Conservation (phyloP, 2,888 invertebrate genomes). For the Nomada ruficornis region DNA sequence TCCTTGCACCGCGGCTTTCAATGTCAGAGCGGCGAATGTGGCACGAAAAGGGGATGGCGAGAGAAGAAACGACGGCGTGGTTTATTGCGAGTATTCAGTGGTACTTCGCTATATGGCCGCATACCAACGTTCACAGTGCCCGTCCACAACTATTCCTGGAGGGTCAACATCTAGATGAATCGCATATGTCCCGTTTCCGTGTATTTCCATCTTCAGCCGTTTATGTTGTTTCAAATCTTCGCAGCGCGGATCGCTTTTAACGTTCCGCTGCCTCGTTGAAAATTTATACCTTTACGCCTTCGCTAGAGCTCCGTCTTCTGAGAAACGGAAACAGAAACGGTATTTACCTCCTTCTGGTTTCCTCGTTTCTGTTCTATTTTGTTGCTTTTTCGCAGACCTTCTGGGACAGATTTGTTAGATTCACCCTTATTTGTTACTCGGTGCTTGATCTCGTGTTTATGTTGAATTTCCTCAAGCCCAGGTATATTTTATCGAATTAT, state of each 20-base stretch:
- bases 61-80: constrained; percentile 7
- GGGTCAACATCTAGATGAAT: constrained; percentile 53
- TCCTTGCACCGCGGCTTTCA: constrained; percentile 40
- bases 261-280: constrained; percentile 2
- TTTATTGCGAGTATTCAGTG: constrained; percentile 46
- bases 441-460: background rate
- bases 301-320: background rate
- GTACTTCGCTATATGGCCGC: constrained; percentile 38
- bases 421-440: background rate
- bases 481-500: too few species aligned
- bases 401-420: background rate
- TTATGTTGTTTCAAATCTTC: constrained; percentile 34
- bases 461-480: background rate
- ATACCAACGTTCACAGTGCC: constrained; percentile 46
- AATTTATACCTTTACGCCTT: constrained; percentile 19
- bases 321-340: background rate
- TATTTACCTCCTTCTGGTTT: background rate
- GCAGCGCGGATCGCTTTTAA: constrained; percentile 7
- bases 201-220: constrained; percentile 45
- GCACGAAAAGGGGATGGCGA: constrained; percentile 22
- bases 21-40: constrained; percentile 35
- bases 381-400: background rate
- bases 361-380: background rate
- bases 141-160: constrained; percentile 51
- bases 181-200: constrained; percentile 42